Base-by-base conservation (phyloP, 2,888 invertebrate species). In the Iselma pallidipennis region DNA sequence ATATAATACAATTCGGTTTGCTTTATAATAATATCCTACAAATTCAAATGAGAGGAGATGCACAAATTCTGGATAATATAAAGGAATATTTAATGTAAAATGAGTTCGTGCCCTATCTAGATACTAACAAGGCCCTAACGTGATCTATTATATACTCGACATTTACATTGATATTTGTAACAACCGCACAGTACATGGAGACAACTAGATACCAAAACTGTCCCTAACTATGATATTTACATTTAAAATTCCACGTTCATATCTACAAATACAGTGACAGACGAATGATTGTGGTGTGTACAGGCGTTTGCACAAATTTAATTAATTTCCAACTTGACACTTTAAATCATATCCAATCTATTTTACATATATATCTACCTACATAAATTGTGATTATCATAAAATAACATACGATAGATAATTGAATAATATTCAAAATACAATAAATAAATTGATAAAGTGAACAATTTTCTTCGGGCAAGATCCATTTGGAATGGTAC, bases 71-170 rank as follows among this genome's bases (percentile, higher is more conserved):
- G 21, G 10, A 23, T 45, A 21, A 45, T 45, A 45, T 23, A 19
- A 23, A 23, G 12, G 45, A 12, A 21, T 23, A 45, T 45, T 23
- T 21, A 56, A 50, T 54, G 52, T 61, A 33, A 57, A 64, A 64
- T 59, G 64, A 66, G 50, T 61, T 58, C 66, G 66, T 66, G 66
- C 66, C 57, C 50, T 66, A 66, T 66, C 63, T 61, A 29, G 53
- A 51, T 56, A 37, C 26, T 29, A 31, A 55, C 29, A 33, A 52
- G 52, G 12, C 31, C 16, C 14, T 14, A 28, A 51, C 29, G 16
- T 52, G 52, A 31, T 52, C 52, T 19, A 52, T 55, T 48, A 51
- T 51, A 31, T 51, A 49, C 19, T 19, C 10, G 23, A 12, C 16
- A 23, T n/a, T n/a, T n/a, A n/a, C 4, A 55, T 21, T 29, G 29